Percentiles rank a stretch among this genome's conserved stretches.
These are phyloP conservation scores for Clostera curtula DNA, from an alignment of 2,888 invertebrate species.

Conservation along the genomic window DNA sequence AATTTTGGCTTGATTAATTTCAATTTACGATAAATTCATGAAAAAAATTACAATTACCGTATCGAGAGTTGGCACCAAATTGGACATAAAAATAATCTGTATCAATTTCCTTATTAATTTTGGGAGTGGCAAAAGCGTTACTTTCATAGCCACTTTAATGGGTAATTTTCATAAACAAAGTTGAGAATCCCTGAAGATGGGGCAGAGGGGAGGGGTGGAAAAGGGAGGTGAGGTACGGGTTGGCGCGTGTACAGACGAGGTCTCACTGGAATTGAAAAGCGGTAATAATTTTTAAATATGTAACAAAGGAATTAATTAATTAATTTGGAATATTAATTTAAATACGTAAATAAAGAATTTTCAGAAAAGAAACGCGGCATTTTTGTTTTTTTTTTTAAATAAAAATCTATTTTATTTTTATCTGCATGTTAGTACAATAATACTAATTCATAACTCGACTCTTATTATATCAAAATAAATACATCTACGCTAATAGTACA, in stretches of 20 bases:
- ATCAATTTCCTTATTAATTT: slow-evolving; percentile 74
- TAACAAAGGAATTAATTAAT: too few relatives aligned
- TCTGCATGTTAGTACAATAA: too few relatives aligned
- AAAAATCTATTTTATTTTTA: too few relatives aligned
- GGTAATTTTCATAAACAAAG: slow-evolving; percentile 74
- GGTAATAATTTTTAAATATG: too few relatives aligned
- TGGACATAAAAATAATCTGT: slow-evolving; percentile 57
- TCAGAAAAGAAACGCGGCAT: too few relatives aligned
- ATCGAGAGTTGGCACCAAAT: slow-evolving; percentile 24
- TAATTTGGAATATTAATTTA: too few relatives aligned
- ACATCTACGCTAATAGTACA: too few relatives aligned
- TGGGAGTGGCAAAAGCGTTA: slow-evolving; percentile 70
- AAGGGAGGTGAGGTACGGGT: slow-evolving; percentile 26
- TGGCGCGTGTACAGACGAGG: slow-evolving; percentile 48
- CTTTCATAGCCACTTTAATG: slow-evolving; percentile 74
- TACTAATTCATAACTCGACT: too few relatives aligned
- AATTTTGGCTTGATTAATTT: slow-evolving; percentile 7
- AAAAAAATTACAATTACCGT: slow-evolving; percentile 13
- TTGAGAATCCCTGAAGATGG: slow-evolving; percentile 61
- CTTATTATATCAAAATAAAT: too few relatives aligned
- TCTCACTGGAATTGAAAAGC: too few relatives aligned
- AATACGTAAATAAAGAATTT: too few relatives aligned
- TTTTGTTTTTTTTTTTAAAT: too few relatives aligned
- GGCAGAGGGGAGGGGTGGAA: slow-evolving; percentile 31
- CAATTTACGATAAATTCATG: slow-evolving; percentile 16